Evolutionary conservation across 2,113 vertebrate genomes (phyloP), one percentile per base, ranked within the genome.

Genomic region (Bufo bufo): DNA sequence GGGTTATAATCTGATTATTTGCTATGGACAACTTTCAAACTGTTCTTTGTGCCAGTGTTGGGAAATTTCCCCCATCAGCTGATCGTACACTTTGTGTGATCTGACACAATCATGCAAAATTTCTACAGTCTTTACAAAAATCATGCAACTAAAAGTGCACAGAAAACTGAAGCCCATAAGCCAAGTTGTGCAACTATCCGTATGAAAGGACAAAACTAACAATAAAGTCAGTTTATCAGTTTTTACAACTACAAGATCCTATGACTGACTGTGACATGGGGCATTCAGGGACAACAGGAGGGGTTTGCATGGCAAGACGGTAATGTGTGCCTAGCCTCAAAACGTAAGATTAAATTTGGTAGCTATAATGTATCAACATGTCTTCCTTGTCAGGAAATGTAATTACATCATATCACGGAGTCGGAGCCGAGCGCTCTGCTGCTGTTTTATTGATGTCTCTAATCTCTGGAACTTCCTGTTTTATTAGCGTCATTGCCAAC

Each of bases 361-460:
- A 82, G 80, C 59, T 49, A 12, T 65, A 49, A 82, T 65, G 45
- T 61, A 61, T 81, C 23, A 81, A 61, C 79, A 81, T 33, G 56
- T 61, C 56, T 19, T 17, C 3, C 54, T 61, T 81, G 78, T 80
- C 56, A 59, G 56, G 56, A 61, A 81, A 61, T 47, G 33, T 61
- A 81, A 81, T 63, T 81, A 61, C 79, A 61, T 81, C 4, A 17
- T 63, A 45, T 58, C 33, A 61, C 13, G 4, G 33, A 61, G n/a
- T 81, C 33, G 14, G 23, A 10, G 79, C 56, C 0, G 7, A 59
- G 78, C 23, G 23, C 43, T n/a, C 11, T 61, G 58, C 9, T 81
- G 12, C 9, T 10, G 56, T 63, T 63, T 81, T 81, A 81, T 81
- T 81, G 58, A 81, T 45, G 78, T 61, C 14, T 81, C 78, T 19